phyloP scores from a whole-genome alignment of 2,888 invertebrate genomes.

The Luffia ferchaultella region DNA sequence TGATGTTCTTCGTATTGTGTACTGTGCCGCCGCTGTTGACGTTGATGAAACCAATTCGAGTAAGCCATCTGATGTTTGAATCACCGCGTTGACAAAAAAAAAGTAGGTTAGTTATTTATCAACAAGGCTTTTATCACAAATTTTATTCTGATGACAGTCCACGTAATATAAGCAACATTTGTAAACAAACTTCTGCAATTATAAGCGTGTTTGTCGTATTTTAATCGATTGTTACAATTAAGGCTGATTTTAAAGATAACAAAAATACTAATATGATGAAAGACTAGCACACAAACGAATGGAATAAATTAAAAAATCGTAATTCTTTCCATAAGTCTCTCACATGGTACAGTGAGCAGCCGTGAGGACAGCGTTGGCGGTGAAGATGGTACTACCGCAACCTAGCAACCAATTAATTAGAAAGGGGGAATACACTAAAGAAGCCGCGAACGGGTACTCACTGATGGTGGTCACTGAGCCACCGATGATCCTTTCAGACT shows the following conservation, averaged over 20 bases:
- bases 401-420: constrained; percentile 16
- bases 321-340: too few relatives aligned
- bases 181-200: too few relatives aligned
- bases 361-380: constrained; percentile 20
- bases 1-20: background rate
- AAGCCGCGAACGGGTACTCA: constrained; percentile 20
- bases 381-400: constrained; percentile 26
- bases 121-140: too few relatives aligned
- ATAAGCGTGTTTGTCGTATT: too few relatives aligned
- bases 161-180: too few relatives aligned
- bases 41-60: constrained; percentile 2
- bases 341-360: constrained; percentile 23
- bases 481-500: constrained; percentile 24
- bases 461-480: constrained; percentile 23
- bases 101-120: too few relatives aligned
- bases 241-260: too few relatives aligned
- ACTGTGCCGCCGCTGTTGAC: constrained; percentile 4
- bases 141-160: too few relatives aligned
- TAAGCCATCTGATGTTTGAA: background rate
- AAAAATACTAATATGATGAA: too few relatives aligned
- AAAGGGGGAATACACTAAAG: constrained; percentile 20
- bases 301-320: too few relatives aligned
- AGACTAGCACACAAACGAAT: too few relatives aligned
- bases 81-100: background rate
- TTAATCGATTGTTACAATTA: too few relatives aligned